These are phyloP conservation scores for Pedetes capensis DNA, from an alignment of 2,113 vertebrate genomes.

Conservation along the genomic window DNA sequence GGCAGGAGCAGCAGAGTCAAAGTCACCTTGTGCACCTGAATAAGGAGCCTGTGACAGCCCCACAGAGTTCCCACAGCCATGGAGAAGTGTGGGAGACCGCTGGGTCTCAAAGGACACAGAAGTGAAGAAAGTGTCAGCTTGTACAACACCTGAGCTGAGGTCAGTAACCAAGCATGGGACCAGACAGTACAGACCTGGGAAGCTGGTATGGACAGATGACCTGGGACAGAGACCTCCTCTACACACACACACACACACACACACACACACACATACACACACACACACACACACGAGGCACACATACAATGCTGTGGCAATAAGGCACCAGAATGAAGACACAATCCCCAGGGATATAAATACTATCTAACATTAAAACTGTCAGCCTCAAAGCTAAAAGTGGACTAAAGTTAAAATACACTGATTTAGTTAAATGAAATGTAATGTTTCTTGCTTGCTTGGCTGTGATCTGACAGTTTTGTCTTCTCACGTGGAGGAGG, in stretches of 20 bases:
- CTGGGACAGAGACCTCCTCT: not conserved
- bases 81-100: too few relatives aligned
- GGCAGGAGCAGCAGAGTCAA: not conserved
- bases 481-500: not conserved
- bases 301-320: not conserved
- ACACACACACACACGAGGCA: not conserved
- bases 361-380: not conserved
- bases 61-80: not conserved
- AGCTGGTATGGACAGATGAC: not conserved
- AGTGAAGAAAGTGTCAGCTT: not conserved
- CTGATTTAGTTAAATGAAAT: not conserved
- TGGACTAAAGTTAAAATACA: not conserved
- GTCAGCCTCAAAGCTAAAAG: not conserved
- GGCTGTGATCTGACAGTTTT: not conserved
- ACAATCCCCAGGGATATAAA: not conserved
- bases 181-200: not conserved
- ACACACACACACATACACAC: not conserved
- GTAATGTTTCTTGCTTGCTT: not conserved
- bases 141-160: not conserved
- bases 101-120: not conserved
- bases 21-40: not conserved
- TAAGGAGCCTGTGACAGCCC: not conserved
- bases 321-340: not conserved
- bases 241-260: not conserved
- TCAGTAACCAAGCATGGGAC: not conserved